Percentiles rank a stretch among this genome's conserved stretches.
These are phyloP conservation scores for Ichneumoninae sp. DNA, from an alignment of 2,888 invertebrate species.

Conservation along the genomic window DNA sequence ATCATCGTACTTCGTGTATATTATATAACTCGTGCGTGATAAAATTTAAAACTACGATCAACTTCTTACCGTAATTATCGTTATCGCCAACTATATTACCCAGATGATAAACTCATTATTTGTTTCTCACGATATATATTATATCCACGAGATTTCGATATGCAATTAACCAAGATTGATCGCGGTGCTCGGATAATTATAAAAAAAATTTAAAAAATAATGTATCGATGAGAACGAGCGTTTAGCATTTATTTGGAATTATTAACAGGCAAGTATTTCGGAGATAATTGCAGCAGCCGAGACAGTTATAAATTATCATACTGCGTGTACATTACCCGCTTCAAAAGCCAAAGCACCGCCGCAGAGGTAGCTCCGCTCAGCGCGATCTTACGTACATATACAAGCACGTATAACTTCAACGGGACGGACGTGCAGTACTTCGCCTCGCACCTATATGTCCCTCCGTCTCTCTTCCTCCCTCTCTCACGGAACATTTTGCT, in stretches of 20 bases:
- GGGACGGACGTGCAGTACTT: constrained; percentile 15
- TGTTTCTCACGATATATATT: neutral
- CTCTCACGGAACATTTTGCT: constrained; percentile 17
- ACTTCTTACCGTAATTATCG: neutral
- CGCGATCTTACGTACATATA: neutral
- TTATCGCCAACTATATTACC: neutral
- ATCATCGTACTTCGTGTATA: constrained; percentile 1
- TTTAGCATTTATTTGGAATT: constrained; percentile 8
- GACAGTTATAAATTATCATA: constrained; percentile 1
- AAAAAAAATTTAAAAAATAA: neutral
- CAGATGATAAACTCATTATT: neutral
- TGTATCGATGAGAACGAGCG: neutral
- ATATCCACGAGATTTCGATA: neutral
- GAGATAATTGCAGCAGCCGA: neutral
- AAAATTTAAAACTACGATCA: neutral
- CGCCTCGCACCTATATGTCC: neutral
- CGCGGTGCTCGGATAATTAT: neutral
- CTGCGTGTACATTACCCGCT: neutral
- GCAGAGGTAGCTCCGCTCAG: neutral
- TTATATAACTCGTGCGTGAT: neutral
- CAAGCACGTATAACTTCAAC: neutral
- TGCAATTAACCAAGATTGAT: neutral
- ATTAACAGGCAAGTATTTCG: neutral
- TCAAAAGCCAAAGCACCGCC: constrained; percentile 5
- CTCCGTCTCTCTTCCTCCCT: neutral